Evolutionary conservation across 2,797 vertebrate genomes (phyloP).

Genomic region (Mallotus villosus): DNA sequence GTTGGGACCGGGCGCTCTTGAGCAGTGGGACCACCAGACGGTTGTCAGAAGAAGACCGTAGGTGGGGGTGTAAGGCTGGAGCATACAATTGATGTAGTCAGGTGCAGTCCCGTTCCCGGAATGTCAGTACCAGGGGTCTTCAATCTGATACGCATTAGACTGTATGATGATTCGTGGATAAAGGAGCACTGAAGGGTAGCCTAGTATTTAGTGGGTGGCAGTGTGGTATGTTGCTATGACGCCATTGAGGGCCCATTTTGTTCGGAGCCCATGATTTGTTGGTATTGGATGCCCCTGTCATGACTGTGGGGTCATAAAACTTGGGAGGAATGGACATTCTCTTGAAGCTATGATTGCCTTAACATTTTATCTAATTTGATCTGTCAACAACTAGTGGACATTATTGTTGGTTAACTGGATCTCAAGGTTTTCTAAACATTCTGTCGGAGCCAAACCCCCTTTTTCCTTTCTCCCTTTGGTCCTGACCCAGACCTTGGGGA

Average conservation of each 20-base stretch:
- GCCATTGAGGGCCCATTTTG: not conserved
- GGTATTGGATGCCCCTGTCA: not conserved
- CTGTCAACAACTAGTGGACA: not conserved
- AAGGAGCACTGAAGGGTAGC: not conserved
- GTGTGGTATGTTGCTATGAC: not conserved
- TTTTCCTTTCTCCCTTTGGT: no score
- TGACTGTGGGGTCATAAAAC: not conserved
- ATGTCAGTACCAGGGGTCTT: no score
- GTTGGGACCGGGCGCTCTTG: no score
- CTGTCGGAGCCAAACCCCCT: no score
- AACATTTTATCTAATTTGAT: not conserved
- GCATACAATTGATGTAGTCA: no score
- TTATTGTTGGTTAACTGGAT: not conserved
- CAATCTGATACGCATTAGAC: no score
- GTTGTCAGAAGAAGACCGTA: no score
- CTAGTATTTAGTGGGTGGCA: not conserved
- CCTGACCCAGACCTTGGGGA: no score
- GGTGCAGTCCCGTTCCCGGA: no score
- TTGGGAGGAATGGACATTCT: not conserved
- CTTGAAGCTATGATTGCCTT: not conserved
- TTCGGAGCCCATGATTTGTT: not conserved
- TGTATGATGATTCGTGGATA: not conserved
- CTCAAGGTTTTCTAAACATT: not conserved
- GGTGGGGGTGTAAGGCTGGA: no score
- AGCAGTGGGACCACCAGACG: no score